Conservation (phyloP, 2,888 invertebrate species). For the Andrena fulva region DNA sequence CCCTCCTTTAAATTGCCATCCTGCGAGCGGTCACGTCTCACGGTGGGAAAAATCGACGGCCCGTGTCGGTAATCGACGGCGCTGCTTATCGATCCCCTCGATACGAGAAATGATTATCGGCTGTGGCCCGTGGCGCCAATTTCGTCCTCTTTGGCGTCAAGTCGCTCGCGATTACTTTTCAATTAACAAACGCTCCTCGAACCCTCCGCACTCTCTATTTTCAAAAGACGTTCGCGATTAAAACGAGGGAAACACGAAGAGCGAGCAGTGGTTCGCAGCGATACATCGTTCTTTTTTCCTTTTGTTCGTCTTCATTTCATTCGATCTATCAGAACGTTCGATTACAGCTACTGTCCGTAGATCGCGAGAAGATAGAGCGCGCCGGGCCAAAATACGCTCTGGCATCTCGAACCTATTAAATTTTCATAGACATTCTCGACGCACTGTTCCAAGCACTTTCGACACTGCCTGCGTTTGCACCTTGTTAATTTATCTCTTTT, state of each 20-base stretch:
- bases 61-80: neutral
- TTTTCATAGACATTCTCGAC: slow-evolving; percentile 5
- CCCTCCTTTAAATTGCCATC: neutral
- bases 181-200: neutral
- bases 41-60: neutral
- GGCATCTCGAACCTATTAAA: neutral
- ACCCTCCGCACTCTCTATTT: neutral
- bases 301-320: slow-evolving; percentile 55
- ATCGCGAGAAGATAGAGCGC: neutral
- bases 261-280: neutral
- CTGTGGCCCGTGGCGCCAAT: neutral
- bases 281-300: slow-evolving; percentile 41
- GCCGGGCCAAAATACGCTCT: neutral
- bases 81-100: slow-evolving; percentile 1
- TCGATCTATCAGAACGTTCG: slow-evolving; percentile 5
- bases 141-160: neutral
- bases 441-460: slow-evolving; percentile 23
- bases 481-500: neutral
- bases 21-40: neutral
- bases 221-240: neutral
- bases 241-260: neutral
- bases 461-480: neutral
- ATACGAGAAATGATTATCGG: neutral
- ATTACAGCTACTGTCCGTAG: neutral
- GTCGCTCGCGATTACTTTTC: neutral